phyloP scores from a whole-genome alignment of 2,113 vertebrate genomes.

The Mungos mungo region DNA sequence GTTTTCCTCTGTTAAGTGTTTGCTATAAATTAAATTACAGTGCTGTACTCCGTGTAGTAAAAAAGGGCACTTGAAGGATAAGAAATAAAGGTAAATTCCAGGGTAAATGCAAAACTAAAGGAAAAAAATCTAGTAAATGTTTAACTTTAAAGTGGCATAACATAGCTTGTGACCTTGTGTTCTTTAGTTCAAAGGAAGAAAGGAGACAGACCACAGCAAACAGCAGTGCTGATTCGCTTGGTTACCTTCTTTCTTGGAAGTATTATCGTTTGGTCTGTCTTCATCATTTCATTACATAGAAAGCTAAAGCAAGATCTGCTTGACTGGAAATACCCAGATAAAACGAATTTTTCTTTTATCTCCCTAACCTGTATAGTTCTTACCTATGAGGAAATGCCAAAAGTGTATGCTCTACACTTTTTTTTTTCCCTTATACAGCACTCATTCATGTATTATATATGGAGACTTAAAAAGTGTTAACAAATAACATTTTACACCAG shows the following conservation, averaged over 20 bases:
- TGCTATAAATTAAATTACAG: slow-evolving; percentile 43
- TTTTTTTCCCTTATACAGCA: neutral
- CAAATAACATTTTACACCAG: slow-evolving; percentile 14
- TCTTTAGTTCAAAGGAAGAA: slow-evolving; percentile 71
- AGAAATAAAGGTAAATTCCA: slow-evolving; percentile 51
- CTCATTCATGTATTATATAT: neutral
- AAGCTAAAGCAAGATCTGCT: slow-evolving; percentile 37
- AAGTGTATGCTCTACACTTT: neutral
- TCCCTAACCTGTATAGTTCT: neutral
- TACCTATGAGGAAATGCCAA: slow-evolving; percentile 30
- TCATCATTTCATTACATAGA: slow-evolving; percentile 30
- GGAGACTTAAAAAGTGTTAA: neutral
- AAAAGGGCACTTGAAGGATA: slow-evolving; percentile 48
- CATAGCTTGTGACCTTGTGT: slow-evolving; percentile 66
- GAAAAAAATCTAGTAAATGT: slow-evolving; percentile 49
- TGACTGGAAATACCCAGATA: slow-evolving; percentile 50
- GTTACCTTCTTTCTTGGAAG: slow-evolving; percentile 62
- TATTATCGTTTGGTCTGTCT: slow-evolving; percentile 53
- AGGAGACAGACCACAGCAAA: slow-evolving; percentile 44
- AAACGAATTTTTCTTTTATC: slow-evolving; percentile 24
- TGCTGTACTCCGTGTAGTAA: neutral
- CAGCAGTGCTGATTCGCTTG: slow-evolving; percentile 41
- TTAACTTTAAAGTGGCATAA: slow-evolving; percentile 71
- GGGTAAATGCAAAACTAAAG: slow-evolving; percentile 57
- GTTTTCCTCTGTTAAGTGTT: slow-evolving; percentile 43